phyloP scores from a whole-genome alignment of 1,140 invertebrate genomes.

The Lutraria rhynchaena region DNA sequence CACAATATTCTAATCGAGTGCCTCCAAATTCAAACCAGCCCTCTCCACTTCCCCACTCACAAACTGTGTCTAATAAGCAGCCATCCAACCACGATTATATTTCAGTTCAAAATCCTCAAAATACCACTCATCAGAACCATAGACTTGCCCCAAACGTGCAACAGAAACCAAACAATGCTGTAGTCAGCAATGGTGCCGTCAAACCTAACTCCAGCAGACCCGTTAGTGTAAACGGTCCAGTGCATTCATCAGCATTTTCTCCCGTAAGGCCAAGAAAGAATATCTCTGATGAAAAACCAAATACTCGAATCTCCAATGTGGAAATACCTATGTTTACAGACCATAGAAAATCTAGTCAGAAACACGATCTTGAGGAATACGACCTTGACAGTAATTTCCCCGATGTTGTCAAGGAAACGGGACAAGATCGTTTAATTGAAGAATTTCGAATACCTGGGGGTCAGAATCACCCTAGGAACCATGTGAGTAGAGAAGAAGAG shows the following conservation, averaged over 20 bases:
- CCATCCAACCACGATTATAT: slow-evolving; percentile 20
- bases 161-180: slow-evolving; percentile 30
- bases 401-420: slow-evolving; percentile 57
- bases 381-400: slow-evolving; percentile 76
- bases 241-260: slow-evolving; percentile 53
- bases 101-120: slow-evolving; percentile 11
- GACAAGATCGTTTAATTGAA: slow-evolving; percentile 69
- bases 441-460: slow-evolving; percentile 63
- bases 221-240: slow-evolving; percentile 19
- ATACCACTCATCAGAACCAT: slow-evolving; percentile 23
- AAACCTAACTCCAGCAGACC: not conserved
- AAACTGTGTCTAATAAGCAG: not conserved
- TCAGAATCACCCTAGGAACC: slow-evolving; percentile 61
- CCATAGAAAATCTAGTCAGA: slow-evolving; percentile 49
- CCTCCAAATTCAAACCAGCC: slow-evolving; percentile 12
- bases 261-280: slow-evolving; percentile 35
- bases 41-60: not conserved
- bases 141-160: slow-evolving; percentile 23
- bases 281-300: slow-evolving; percentile 23
- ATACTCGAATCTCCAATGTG: slow-evolving; percentile 28
- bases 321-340: slow-evolving; percentile 56
- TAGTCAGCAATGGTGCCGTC: slow-evolving; percentile 14
- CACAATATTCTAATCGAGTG: not conserved
- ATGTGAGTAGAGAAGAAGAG: slow-evolving; percentile 77
- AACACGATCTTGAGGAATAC: slow-evolving; percentile 69